Base-by-base conservation (phyloP, 2,888 invertebrate genomes). In the Hirtodrosophila duncani region DNA sequence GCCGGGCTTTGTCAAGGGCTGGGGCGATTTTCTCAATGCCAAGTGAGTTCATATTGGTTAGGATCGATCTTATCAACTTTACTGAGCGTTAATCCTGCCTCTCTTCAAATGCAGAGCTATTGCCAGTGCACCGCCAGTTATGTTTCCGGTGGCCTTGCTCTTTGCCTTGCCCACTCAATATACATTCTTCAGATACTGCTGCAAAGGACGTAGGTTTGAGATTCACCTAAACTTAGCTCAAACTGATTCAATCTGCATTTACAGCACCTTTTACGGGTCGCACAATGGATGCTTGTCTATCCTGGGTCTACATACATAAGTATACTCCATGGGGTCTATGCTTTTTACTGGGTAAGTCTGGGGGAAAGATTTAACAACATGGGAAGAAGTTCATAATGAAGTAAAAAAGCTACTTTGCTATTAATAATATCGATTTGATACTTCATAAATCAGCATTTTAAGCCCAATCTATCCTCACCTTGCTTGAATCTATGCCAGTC, bases 281-380 rank as follows among this genome's bases (percentile, higher is more conserved):
- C 88, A 49, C 91, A 91, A 0, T 88, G 52, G 74, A 74, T 41
- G 63, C 91, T 0, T 87, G 95, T 11, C 89, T 96, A 18, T 92
- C 92, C 1, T 97, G 97, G 96, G 91, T 91, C 38, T 91, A 91
- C 17, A 89, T 95, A 2, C 92, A 95, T 70, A 90, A 91, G 44
- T 92, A 94, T 75, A 90, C 95, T 61, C 94, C 96, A 0, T 97
- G 96, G 95, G 94, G 95, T 7, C 89, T 96, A 1, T 90, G 95
- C 10, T 91, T 96, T 78, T 88, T 97, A 11, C 89, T 96, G 29
- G 95, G 92, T 89, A 68, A 85, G 87, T 75, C 29, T 43, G n/a
- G n/a, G n/a, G n/a, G n/a, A n/a, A n/a, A n/a, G n/a, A n/a, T n/a
- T n/a, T n/a, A n/a, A n/a, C n/a, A n/a, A n/a, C n/a, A n/a, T n/a